Percentiles rank a stretch among this genome's conserved stretches.
These are phyloP conservation scores for Drosophila parabipectinata DNA, from an alignment of 1,140 invertebrate species.

Conservation along the genomic window DNA sequence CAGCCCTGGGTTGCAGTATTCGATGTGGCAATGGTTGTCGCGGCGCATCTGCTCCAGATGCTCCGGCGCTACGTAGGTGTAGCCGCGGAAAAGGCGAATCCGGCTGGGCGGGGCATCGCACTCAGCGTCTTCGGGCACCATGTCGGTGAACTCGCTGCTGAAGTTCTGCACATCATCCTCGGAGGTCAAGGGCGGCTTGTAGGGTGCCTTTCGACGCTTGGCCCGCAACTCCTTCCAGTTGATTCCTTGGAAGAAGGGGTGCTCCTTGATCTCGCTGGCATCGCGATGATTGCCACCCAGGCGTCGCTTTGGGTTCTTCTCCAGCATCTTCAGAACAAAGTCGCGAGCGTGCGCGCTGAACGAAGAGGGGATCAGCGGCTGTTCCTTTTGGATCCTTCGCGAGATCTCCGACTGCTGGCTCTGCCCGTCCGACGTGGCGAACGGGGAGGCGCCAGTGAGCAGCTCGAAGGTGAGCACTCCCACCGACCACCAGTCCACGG, in stretches of 20 bases:
- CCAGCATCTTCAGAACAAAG: conserved; percentile 90
- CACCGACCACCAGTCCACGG: conserved; percentile 99
- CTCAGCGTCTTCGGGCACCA: conserved; percentile 95
- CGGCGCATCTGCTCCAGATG: conserved; percentile 77
- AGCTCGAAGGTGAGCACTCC: conserved; percentile 98
- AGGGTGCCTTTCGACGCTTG: conserved; percentile 91
- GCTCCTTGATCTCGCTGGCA: conserved; percentile 93
- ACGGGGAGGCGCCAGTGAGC: conserved; percentile 98
- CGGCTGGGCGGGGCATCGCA: conserved; percentile 93
- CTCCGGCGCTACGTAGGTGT: conserved; percentile 97
- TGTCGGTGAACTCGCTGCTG: conserved; percentile 97
- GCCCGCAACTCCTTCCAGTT: conserved; percentile 91
- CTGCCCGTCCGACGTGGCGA: conserved; percentile 96
- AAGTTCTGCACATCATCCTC: conserved; percentile 98
- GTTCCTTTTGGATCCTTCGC: conserved; percentile 92
- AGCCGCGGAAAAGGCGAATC: conserved; percentile 95
- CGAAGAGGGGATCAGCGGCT: conserved; percentile 92
- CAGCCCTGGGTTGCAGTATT: conserved; percentile 67
- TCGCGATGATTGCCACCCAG: conserved; percentile 92
- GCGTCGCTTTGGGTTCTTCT: conserved; percentile 94
- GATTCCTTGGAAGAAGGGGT: conserved; percentile 92
- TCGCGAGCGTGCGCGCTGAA: conserved; percentile 87
- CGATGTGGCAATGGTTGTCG: conserved; percentile 57
- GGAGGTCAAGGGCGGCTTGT: conserved; percentile 91
- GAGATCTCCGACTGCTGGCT: conserved; percentile 98